Conservation (phyloP, 2,797 vertebrate species). For the Sebastes umbrosus region DNA sequence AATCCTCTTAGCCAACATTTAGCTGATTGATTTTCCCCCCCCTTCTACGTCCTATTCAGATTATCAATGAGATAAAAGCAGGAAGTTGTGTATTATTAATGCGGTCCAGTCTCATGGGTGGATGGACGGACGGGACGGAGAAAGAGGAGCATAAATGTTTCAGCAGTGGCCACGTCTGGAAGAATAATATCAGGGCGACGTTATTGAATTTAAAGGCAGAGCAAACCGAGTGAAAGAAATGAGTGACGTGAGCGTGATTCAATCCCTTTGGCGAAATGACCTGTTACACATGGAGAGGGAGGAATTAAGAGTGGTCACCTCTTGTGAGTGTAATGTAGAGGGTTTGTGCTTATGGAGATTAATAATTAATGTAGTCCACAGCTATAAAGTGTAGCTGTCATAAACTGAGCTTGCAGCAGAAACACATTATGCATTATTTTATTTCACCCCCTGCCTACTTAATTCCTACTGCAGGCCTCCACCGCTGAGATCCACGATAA, state of each 20-base stretch:
- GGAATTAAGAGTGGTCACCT: slow-evolving; percentile 11
- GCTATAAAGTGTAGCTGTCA: slow-evolving; percentile 1
- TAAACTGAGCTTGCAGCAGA: slow-evolving; percentile 3
- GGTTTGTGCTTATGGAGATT: slow-evolving; percentile 17
- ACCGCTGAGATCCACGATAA: slow-evolving; percentile 28
- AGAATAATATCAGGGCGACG: slow-evolving; percentile 42
- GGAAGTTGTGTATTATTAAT: slow-evolving; percentile 72
- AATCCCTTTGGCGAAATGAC: slow-evolving; percentile 31
- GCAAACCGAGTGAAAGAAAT: slow-evolving; percentile 41
- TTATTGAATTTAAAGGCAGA: slow-evolving; percentile 59
- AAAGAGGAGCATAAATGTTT: slow-evolving; percentile 61
- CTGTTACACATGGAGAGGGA: slow-evolving; percentile 19
- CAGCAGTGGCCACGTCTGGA: slow-evolving; percentile 50
- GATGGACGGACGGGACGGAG: slow-evolving; percentile 31
- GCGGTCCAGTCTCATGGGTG: slow-evolving; percentile 25
- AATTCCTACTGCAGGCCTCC: slow-evolving; percentile 29
- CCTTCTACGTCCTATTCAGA: slow-evolving; percentile 54
- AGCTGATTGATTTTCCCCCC: slow-evolving; percentile 73
- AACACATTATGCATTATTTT: slow-evolving; percentile 3
- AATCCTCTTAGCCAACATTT: slow-evolving; percentile 81
- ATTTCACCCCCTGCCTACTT: slow-evolving; percentile 5
- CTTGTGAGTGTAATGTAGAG: background rate
- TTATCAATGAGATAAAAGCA: slow-evolving; percentile 71
- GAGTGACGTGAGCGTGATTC: slow-evolving; percentile 34
- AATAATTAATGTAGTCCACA: slow-evolving; percentile 36